Evolutionary conservation across 2,888 invertebrate species (phyloP).

Genomic region (Scrobipalpa costella): DNA sequence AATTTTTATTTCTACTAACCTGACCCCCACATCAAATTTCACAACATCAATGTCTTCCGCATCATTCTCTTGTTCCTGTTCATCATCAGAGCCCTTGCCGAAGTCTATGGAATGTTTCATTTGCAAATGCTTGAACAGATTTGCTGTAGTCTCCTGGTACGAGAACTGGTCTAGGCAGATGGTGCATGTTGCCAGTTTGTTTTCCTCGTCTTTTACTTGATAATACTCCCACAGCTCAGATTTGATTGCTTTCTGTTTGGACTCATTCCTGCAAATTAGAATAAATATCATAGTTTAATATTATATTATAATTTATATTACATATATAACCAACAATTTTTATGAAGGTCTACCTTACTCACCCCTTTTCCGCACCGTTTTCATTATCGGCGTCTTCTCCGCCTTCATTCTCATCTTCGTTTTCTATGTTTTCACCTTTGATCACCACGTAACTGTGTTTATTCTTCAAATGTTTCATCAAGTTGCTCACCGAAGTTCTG

Average conservation of each 20-base stretch:
- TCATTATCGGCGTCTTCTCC: not conserved
- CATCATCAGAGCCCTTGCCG: slow-evolving; percentile 3
- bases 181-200: slow-evolving; percentile 33
- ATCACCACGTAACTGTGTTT: slow-evolving; percentile 26
- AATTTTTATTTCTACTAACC: not conserved
- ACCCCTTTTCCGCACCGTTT: slow-evolving; percentile 2
- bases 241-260: not conserved
- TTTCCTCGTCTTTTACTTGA: slow-evolving; percentile 22
- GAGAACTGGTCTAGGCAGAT: slow-evolving; percentile 33
- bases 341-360: not conserved
- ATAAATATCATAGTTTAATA: no score
- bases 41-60: not conserved
- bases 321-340: no score
- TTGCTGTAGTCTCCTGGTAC: slow-evolving; percentile 22
- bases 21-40: slow-evolving; percentile 2
- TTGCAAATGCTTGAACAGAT: slow-evolving; percentile 27
- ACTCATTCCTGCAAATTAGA: not conserved
- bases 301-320: no score
- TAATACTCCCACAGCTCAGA: slow-evolving; percentile 34
- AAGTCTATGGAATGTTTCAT: slow-evolving; percentile 9
- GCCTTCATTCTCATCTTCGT: slow-evolving; percentile 6
- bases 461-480: slow-evolving; percentile 30
- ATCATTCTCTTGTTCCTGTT: not conserved
- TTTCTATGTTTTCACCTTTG: slow-evolving; percentile 12
- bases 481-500: slow-evolving; percentile 25